Evolutionary conservation across 2,797 vertebrate genomes (phyloP).

Genomic region (Smutsia temminckii): DNA sequence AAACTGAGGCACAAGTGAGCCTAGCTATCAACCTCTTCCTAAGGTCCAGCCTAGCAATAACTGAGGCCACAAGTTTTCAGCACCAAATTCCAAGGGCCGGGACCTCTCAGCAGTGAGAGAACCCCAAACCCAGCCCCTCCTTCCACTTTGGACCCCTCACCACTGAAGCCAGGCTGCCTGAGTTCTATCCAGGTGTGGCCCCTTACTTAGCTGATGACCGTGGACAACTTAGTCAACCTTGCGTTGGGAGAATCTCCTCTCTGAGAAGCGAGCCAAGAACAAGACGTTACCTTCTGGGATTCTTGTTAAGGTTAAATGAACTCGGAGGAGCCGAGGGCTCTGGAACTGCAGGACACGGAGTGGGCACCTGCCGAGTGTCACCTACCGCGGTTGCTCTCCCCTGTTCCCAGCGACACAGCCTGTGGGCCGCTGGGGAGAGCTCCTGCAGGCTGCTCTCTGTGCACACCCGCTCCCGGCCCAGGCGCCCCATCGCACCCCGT

Average conservation of each 20-base stretch:
- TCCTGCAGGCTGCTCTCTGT: not conserved
- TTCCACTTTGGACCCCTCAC: not conserved
- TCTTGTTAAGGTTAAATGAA: not conserved
- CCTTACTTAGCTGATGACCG: not conserved
- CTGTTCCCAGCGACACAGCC: not conserved
- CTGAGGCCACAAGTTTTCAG: not conserved
- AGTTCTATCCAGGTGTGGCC: not conserved
- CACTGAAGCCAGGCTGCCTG: not conserved
- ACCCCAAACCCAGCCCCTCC: not conserved
- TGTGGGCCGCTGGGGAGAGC: not conserved
- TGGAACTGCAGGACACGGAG: not conserved
- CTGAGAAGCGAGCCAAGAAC: not conserved
- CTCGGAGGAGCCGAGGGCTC: not conserved
- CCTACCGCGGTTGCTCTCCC: not conserved
- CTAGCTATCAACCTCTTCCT: not conserved
- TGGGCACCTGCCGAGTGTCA: not conserved
- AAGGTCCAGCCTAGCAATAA: not conserved
- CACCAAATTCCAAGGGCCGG: not conserved
- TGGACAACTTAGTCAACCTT: not conserved
- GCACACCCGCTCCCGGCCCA: not conserved
- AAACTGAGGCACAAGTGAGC: not conserved
- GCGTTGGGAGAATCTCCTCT: not conserved
- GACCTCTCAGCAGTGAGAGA: not conserved
- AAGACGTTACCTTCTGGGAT: not conserved
- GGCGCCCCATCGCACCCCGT: accelerated